Percentiles rank a stretch among this genome's conserved stretches.
These are phyloP conservation scores for Orchesellides sinensis DNA, from an alignment of 2,888 invertebrate genomes.

Conservation along the genomic window DNA sequence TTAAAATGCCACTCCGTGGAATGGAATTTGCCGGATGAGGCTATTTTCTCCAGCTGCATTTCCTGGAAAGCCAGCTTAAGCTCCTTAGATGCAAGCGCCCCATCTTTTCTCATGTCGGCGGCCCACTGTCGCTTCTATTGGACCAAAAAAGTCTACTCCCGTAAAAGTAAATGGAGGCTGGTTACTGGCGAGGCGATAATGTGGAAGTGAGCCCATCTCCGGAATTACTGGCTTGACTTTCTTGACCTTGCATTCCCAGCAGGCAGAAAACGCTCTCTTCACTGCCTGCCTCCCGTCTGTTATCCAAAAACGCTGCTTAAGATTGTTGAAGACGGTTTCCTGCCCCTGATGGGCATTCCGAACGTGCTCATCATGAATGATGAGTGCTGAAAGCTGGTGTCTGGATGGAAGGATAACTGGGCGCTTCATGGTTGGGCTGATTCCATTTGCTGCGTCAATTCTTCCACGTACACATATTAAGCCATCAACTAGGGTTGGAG, in stretches of 20 bases:
- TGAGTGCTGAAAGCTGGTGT: conserved; percentile 1
- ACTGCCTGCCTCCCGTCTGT: conserved; percentile 23
- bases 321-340: not conserved
- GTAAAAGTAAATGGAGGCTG: conserved; percentile 13
- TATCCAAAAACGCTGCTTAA: conserved; percentile 18
- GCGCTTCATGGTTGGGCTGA: not conserved
- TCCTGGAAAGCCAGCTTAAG: too few species aligned
- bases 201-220: conserved; percentile 28
- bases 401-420: conserved; percentile 19
- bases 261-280: not conserved
- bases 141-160: conserved; percentile 7
- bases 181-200: not conserved
- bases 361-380: not conserved
- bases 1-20: not conserved
- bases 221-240: conserved; percentile 16
- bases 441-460: not conserved
- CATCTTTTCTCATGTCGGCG: conserved; percentile 27
- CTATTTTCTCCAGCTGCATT: not conserved
- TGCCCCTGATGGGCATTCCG: conserved; percentile 12
- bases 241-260: not conserved
- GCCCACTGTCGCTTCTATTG: not conserved
- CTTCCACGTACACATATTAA: not conserved
- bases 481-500: conserved; percentile 2
- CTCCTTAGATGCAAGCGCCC: not conserved
- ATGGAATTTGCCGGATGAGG: not conserved